These are phyloP conservation scores for Acheta domesticus DNA, from an alignment of 2,888 invertebrate genomes.

Conservation along the genomic window DNA sequence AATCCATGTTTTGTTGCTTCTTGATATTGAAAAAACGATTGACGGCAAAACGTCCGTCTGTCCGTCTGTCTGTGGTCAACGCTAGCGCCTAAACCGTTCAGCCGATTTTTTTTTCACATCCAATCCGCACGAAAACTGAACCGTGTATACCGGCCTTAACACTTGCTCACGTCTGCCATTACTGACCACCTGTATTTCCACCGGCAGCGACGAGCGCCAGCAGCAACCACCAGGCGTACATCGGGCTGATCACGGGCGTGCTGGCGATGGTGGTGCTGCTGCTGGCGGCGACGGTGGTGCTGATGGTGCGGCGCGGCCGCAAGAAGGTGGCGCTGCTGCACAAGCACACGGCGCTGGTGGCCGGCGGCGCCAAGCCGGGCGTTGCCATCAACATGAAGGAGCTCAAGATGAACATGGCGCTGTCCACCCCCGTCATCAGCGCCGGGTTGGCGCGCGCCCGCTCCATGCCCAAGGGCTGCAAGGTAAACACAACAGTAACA, in stretches of 20 bases:
- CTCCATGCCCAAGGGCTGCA: background rate
- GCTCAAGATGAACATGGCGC: constrained; percentile 50
- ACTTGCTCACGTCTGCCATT: too few species aligned
- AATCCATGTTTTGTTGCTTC: too few species aligned
- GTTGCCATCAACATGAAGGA: constrained; percentile 60
- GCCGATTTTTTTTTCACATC: too few species aligned
- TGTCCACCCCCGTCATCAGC: constrained; percentile 56
- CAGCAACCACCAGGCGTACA: constrained; percentile 57
- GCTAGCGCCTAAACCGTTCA: too few species aligned
- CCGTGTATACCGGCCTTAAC: too few species aligned
- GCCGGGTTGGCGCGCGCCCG: background rate
- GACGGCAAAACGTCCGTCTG: too few species aligned
- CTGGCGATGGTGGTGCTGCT: constrained; percentile 64
- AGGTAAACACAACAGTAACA: background rate
- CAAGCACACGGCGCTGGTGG: constrained; percentile 59
- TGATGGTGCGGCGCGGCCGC: constrained; percentile 63
- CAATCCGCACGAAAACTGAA: too few species aligned
- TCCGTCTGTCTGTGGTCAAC: too few species aligned
- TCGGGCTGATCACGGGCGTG: constrained; percentile 64
- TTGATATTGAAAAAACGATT: too few species aligned
- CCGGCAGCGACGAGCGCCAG: constrained; percentile 57
- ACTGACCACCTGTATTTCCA: too few species aligned
- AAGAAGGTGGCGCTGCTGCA: constrained; percentile 61
- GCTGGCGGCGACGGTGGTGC: constrained; percentile 60
- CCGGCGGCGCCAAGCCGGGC: constrained; percentile 55